Evolutionary conservation across 1,140 invertebrate genomes (phyloP).

Genomic region (Paracyclopina nana): DNA sequence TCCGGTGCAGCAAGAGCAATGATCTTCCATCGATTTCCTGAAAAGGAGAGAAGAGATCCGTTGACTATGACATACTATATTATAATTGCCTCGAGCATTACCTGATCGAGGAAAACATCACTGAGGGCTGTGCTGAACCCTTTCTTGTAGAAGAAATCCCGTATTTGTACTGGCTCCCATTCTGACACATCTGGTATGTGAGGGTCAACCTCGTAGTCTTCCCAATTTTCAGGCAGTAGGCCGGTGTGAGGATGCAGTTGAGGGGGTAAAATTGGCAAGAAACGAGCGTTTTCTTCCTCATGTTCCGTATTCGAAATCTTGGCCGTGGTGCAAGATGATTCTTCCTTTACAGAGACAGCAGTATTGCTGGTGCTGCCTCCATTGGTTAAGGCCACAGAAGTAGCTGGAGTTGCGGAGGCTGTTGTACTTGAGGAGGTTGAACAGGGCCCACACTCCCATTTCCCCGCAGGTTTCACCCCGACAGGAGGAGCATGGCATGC

Average conservation of each 20-base stretch:
- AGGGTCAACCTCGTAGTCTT: constrained; percentile 18
- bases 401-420: no score
- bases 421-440: not conserved
- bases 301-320: not conserved
- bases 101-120: constrained; percentile 54
- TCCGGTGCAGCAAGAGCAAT: constrained; percentile 50
- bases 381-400: not conserved
- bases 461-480: not conserved
- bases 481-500: constrained; percentile 4
- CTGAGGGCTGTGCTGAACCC: constrained; percentile 46
- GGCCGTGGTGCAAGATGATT: not conserved
- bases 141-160: constrained; percentile 48
- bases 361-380: not conserved
- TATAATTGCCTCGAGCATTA: constrained; percentile 24
- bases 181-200: constrained; percentile 51
- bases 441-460: constrained; percentile 5
- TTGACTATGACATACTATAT: constrained; percentile 12
- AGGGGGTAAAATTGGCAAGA: constrained; percentile 1
- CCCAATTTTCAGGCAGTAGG: constrained; percentile 1
- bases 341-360: not conserved
- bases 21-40: constrained; percentile 74
- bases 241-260: constrained; percentile 6
- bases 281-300: not conserved
- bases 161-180: constrained; percentile 61
- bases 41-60: constrained; percentile 23